Evolutionary conservation across 2,113 vertebrate species (phyloP), one percentile per base, ranked within the genome.

Genomic region (Odocoileus hemionus): DNA sequence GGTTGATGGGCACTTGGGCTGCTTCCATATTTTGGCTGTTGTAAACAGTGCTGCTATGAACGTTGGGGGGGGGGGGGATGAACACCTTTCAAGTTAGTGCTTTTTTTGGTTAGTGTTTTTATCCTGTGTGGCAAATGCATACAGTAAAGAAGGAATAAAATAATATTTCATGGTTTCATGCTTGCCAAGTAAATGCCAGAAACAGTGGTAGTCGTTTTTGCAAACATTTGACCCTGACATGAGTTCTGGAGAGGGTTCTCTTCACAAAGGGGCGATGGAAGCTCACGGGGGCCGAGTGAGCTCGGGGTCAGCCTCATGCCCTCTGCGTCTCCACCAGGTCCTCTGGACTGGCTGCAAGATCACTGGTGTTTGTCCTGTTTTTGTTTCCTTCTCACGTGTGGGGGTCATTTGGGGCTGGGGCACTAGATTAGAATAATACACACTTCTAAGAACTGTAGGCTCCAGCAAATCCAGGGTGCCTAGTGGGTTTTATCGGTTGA

Each of bases 251-350:
- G 14, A 8, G n/a, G 30, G 57, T n/a, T 83, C 6, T 86, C n/a
- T 82, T 67, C 25, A 70, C 52, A 70, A 61, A 85, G 13, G 33
- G 7, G 45, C 12, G 2, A 14, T 0, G 15, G 58, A n/a, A 28
- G 70, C 25, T 61, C 17, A 3, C 0, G 0, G 36, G 78, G 39
- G 45, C 39, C 12, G 13, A 89, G 85, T 5, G 43, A 58, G 11
- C 14, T 0, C 1, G 7, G 17, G 12, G 28, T 30, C 25, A 30
- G 4, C 9, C 86, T 21, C 47, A 1, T 0, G 9, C 14, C 2
- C 61, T 8, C 50, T 19, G 39, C 1, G 1, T 30, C 33, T 36
- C 21, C 33, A 3, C 26, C 19, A 1, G 4, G 15, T 16, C 16
- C 43, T 28, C 47, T 25, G 83, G 14, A 2, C 25, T 6, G 5